phyloP scores from a whole-genome alignment of 2,797 vertebrate species.

The Microctenopoma steveboyesi region DNA sequence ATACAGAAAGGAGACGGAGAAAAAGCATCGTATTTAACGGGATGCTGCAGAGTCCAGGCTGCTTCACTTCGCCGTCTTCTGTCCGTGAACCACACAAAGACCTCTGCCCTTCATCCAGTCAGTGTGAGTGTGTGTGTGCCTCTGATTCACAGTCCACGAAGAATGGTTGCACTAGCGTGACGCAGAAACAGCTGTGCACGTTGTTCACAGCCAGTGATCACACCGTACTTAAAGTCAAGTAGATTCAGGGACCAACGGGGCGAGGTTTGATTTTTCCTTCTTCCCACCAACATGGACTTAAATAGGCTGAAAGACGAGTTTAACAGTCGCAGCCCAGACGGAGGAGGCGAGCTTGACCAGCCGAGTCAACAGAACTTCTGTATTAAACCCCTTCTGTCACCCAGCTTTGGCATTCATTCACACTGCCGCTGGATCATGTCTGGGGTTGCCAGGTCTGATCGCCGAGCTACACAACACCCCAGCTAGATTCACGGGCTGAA shows the following conservation, averaged over 20 bases:
- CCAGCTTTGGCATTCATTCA: no score
- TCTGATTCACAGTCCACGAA: constrained; percentile 27
- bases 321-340: not conserved
- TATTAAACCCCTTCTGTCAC: no score
- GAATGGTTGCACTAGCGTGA: not conserved
- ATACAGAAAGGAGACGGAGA: constrained; percentile 44
- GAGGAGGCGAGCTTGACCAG: not conserved
- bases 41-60: constrained; percentile 25
- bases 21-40: constrained; percentile 41
- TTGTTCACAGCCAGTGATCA: no score
- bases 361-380: no score
- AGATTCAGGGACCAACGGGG: no score
- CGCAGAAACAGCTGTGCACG: no score
- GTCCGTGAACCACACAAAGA: constrained; percentile 23
- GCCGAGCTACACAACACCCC: not conserved
- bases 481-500: not conserved
- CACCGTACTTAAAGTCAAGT: no score
- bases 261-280: not conserved
- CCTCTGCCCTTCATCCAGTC: constrained; percentile 1
- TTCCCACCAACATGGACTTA: no score
- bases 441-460: constrained; percentile 2
- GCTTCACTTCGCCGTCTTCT: constrained; percentile 14
- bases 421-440: no score
- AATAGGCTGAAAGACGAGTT: not conserved
- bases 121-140: constrained; percentile 5